Evolutionary conservation across 2,113 vertebrate species (phyloP).

Genomic region (Campylomormyrus numenius): DNA sequence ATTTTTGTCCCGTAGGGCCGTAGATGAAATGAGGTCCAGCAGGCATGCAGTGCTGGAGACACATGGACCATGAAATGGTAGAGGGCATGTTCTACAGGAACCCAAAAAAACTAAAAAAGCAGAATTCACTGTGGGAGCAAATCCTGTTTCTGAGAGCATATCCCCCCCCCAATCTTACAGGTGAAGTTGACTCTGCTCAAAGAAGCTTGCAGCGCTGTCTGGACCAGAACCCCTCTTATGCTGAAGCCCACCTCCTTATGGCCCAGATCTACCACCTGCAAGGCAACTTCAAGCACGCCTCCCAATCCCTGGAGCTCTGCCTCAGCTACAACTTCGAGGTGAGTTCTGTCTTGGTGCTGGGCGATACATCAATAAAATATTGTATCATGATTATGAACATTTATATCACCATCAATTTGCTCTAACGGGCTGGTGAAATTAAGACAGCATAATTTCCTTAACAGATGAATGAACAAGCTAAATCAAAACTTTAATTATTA

Average conservation of each 20-base stretch:
- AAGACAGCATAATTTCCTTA: neutral
- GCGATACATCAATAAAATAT: neutral
- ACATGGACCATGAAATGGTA: neutral
- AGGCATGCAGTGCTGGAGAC: neutral
- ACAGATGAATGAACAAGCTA: neutral
- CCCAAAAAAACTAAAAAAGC: neutral
- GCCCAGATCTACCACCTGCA: conserved; percentile 86
- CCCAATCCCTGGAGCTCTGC: conserved; percentile 87
- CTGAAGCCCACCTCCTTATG: conserved; percentile 88
- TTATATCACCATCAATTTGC: neutral
- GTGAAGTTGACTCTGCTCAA: conserved; percentile 74
- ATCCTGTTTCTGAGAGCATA: neutral
- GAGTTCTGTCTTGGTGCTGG: conserved; percentile 32
- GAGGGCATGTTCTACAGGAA: neutral
- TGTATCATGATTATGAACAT: neutral
- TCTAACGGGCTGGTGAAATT: neutral
- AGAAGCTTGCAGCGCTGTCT: conserved; percentile 75
- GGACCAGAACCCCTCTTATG: conserved; percentile 76
- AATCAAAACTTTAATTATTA: neutral
- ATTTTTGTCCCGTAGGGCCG: neutral
- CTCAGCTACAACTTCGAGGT: conserved; percentile 94
- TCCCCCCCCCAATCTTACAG: conserved; percentile 44
- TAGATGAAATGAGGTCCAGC: neutral
- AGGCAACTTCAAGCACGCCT: conserved; percentile 73
- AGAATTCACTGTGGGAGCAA: neutral